These are phyloP conservation scores for Apis laboriosa DNA, from an alignment of 1,140 invertebrate genomes.

Conservation along the genomic window DNA sequence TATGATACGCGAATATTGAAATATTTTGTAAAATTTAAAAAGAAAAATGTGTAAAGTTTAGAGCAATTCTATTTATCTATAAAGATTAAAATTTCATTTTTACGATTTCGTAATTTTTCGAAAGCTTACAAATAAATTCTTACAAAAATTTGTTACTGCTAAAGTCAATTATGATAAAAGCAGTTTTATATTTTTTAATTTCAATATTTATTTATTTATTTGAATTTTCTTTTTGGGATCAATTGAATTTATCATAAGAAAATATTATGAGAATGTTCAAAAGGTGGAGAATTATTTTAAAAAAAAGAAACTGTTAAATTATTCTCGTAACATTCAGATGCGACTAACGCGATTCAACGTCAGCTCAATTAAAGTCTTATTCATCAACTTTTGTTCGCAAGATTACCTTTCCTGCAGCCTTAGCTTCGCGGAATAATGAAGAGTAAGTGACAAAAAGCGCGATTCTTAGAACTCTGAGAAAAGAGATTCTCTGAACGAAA, in stretches of 20 bases:
- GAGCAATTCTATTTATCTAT: not conserved
- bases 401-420: not conserved
- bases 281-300: not conserved
- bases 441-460: not conserved
- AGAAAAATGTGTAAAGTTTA: too few species aligned
- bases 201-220: too few species aligned
- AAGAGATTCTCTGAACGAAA: not conserved
- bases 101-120: too few species aligned
- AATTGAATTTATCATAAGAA: too few species aligned
- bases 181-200: too few species aligned
- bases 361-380: not conserved
- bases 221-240: too few species aligned
- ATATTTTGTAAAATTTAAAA: too few species aligned
- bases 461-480: not conserved
- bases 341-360: not conserved
- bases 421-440: not conserved
- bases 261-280: too few species aligned
- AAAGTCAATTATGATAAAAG: too few species aligned
- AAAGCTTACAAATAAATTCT: too few species aligned
- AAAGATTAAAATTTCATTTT: not conserved
- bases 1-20: not conserved
- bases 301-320: not conserved
- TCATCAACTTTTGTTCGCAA: slow-evolving; percentile 8
- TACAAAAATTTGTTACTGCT: too few species aligned
- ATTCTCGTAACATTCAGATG: not conserved